phyloP scores from a whole-genome alignment of 2,888 invertebrate genomes.

The Embidobia sp. region DNA sequence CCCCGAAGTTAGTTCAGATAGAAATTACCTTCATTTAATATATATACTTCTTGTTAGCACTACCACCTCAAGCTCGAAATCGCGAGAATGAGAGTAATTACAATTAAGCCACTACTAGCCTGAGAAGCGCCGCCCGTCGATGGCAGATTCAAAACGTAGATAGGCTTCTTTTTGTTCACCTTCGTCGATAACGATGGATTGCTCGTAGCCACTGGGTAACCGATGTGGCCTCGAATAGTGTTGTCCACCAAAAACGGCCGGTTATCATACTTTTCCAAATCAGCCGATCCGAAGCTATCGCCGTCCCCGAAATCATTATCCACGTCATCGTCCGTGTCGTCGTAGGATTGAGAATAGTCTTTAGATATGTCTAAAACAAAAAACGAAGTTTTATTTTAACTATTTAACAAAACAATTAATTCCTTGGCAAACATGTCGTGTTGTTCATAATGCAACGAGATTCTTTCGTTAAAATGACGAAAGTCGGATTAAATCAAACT shows the following conservation, averaged over 20 bases:
- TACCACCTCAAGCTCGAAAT: conserved; percentile 62
- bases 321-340: conserved; percentile 87
- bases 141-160: conserved; percentile 55
- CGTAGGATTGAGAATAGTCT: conserved; percentile 84
- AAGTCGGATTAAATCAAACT: too few relatives aligned
- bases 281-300: conserved; percentile 72
- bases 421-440: too few relatives aligned
- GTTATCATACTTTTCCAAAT: conserved; percentile 73
- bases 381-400: neutral
- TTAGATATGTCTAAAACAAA: conserved; percentile 67
- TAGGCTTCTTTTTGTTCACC: conserved; percentile 70
- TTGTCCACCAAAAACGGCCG: conserved; percentile 75
- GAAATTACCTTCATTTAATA: conserved; percentile 21
- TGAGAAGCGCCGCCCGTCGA: conserved; percentile 63
- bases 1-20: conserved; percentile 18
- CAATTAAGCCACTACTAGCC: conserved; percentile 64
- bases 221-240: conserved; percentile 75
- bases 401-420: too few relatives aligned
- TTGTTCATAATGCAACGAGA: too few relatives aligned
- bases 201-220: conserved; percentile 68
- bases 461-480: too few relatives aligned
- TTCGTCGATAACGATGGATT: conserved; percentile 65
- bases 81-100: conserved; percentile 55
- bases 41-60: conserved; percentile 25
- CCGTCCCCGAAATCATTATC: conserved; percentile 82